Evolutionary conservation across 2,888 invertebrate species (phyloP).

Genomic region (Molanna angustata): DNA sequence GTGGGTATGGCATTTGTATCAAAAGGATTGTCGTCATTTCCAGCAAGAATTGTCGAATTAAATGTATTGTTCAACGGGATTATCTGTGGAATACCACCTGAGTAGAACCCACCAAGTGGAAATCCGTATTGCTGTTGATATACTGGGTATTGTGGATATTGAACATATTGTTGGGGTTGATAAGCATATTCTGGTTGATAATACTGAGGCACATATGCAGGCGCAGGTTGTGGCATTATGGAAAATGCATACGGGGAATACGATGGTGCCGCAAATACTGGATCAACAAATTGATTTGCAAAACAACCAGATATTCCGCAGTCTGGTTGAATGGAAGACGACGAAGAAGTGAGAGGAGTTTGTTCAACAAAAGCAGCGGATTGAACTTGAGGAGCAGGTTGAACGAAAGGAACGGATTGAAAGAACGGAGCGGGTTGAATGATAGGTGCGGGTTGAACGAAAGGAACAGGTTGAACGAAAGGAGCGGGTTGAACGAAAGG

Average conservation of each 20-base stretch:
- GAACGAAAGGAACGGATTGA: no score
- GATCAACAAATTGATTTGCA: constrained; percentile 28
- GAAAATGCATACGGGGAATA: constrained; percentile 20
- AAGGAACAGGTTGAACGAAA: not conserved
- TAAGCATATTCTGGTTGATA: not conserved
- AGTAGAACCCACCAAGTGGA: no score
- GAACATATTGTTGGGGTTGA: not conserved
- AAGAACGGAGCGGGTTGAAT: not conserved
- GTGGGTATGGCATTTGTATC: no score
- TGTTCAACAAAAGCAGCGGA: no score
- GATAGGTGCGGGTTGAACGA: not conserved
- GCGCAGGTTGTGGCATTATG: not conserved
- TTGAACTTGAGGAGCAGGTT: not conserved
- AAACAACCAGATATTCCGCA: constrained; percentile 22
- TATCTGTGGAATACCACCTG: no score
- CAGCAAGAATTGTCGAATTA: no score
- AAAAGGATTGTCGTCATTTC: no score
- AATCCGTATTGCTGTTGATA: no score
- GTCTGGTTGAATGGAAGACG: not conserved
- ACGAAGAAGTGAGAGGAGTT: not conserved
- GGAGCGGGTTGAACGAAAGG: not conserved
- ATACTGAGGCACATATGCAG: not conserved
- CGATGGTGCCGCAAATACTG: constrained; percentile 25
- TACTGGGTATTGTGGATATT: not conserved
- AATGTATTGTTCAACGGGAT: no score